Evolutionary conservation across 2,888 invertebrate genomes (phyloP).

Genomic region (Temnothorax unifasciatus): DNA sequence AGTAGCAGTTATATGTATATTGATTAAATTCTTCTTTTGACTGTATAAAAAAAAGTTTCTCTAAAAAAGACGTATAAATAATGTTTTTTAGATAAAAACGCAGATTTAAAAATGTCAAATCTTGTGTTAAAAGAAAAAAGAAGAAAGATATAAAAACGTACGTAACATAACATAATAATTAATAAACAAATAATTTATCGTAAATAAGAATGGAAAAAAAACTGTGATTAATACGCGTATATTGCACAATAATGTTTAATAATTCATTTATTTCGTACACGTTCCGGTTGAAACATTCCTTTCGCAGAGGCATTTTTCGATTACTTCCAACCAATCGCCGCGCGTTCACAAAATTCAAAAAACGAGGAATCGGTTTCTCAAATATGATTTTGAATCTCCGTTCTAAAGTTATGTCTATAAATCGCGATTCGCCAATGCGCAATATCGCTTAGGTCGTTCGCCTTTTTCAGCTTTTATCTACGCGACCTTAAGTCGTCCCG

Average conservation of each 20-base stretch:
- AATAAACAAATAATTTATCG: background rate
- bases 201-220: background rate
- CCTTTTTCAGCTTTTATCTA: slow-evolving; percentile 46
- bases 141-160: background rate
- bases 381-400: background rate
- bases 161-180: background rate
- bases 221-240: no score
- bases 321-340: background rate
- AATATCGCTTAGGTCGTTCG: slow-evolving; percentile 9
- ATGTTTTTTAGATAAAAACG: background rate
- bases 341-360: background rate
- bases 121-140: background rate
- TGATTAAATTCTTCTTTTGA: background rate
- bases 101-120: background rate
- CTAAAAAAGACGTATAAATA: background rate
- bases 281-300: no score
- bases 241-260: no score
- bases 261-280: no score
- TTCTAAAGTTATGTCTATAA: background rate
- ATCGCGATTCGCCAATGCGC: background rate
- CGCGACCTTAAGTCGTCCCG: slow-evolving; percentile 31
- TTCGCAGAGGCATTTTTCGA: background rate
- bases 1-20: background rate
- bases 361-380: background rate
- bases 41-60: background rate